Base-by-base conservation (phyloP, 2,888 invertebrate genomes). In the Nasonovia ribisnigri region DNA sequence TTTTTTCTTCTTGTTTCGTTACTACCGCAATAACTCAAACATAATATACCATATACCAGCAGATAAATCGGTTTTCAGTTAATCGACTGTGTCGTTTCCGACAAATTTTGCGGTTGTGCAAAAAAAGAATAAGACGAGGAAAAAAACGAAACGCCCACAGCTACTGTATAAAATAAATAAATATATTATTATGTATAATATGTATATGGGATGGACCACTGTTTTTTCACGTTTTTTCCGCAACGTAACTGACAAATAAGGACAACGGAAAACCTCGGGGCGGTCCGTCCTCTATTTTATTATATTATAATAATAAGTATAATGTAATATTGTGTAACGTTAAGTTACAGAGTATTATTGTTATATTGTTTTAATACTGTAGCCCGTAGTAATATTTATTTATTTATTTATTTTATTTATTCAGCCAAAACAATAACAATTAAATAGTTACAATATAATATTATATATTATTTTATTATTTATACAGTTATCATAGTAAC, bases 21-120 rank as follows among this genome's bases (percentile, higher is more conserved):
- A 88, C 88, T 51, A 88, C 88, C n/a, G 88, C 88, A 88, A 88
- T 88, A 88, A 88, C 57, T 88, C 57, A 42, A 88, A 88, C 36
- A 43, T 46, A 29, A 42, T 51, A 29, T 57, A 36, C 29, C 29
- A 46, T 46, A 90, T 46, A 42, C 36, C 10, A 13, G 54, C 29
- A 90, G n/a, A 90, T 90, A 90, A 90, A 90, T 90, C 60, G 90
- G 90, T 90, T 90, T 16, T 1, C 90, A n/a, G 46, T 90, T 46
- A 90, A 90, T 67, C 90, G 67, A 90, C 60, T 90, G 20, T n/a
- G 46, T 60, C 60, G n/a, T 46, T n/a, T 43, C 46, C 36, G 77
- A 77, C 13, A 36, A 77, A 77, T 77, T 36, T 77, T 36, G 36
- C 4, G 36, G 77, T 20, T 36, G 36, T 77, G 8, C 20, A 77